Evolutionary conservation across 2,888 invertebrate genomes (phyloP), one percentile per base, ranked within the genome.

Genomic region (Cordilura impudica): DNA sequence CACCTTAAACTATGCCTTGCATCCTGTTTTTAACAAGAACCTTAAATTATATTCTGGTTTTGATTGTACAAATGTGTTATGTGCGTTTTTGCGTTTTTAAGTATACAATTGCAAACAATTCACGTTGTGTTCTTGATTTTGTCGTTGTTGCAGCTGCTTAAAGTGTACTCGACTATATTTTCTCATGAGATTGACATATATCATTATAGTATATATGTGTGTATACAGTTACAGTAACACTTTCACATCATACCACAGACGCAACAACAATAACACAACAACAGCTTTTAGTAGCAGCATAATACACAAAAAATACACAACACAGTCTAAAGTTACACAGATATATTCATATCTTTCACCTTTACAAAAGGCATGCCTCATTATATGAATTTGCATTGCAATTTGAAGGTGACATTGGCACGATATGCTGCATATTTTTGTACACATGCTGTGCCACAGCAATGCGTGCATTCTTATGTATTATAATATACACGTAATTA

Each of bases 321-420:
- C n/a, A 29, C 49, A 53, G 47, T 63, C 19, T 63, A 7, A 53
- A 47, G 47, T 60, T 18, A 43, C 49, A 61, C 35, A 45, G 26
- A 12, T 4, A 43, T 39, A 45, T 54, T 18, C 19, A 7, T 19
- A 53, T 16, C 61, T 60, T 70, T 60, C 70, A 60, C 31, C 45
- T 53, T 65, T 70, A 45, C 26, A 58, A 73, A 60, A 58, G 39
- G 47, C 21, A 21, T 66, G 54, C 7, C 73, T 70, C 49, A 69
- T 70, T 39, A 39, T 23, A 12, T 63, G 21, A 60, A 58, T 39
- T 18, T 23, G 12, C 43, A 31, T 43, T 67, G 51, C 26, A 65
- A 65, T 67, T 72, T 56, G 45, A 78, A 74, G 70, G 74, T 74
- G 78, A 70, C 78, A 74, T 74, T 78, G 74, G 70, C 78, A 66